phyloP scores from a whole-genome alignment of 2,113 vertebrate species.

The Grammomys surdaster region DNA sequence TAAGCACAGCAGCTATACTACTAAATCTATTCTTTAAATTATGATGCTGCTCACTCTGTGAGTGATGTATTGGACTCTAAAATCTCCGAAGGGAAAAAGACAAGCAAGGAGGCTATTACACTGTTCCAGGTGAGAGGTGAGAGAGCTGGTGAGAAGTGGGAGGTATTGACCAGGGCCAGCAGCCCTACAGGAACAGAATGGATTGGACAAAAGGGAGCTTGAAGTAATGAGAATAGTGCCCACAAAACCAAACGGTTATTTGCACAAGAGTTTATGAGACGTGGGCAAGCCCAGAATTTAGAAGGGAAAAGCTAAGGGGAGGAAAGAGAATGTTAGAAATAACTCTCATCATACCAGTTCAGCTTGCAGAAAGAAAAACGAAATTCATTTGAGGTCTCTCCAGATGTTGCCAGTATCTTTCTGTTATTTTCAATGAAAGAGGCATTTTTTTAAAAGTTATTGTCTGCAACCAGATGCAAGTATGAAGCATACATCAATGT shows the following conservation, averaged over 20 bases:
- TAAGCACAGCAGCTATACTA: slow-evolving; percentile 20
- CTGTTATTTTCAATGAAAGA: slow-evolving; percentile 5
- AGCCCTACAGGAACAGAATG: not conserved
- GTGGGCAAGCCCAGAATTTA: not conserved
- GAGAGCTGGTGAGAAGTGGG: not conserved
- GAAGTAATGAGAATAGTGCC: not conserved
- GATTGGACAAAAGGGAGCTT: not conserved
- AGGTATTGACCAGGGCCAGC: not conserved
- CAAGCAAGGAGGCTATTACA: not conserved
- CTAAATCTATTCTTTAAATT: slow-evolving; percentile 48
- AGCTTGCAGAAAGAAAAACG: not conserved
- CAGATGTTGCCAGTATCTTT: not conserved
- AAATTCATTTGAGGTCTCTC: accelerated
- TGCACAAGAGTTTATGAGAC: not conserved
- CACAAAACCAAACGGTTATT: not conserved
- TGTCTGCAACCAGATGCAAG: not conserved
- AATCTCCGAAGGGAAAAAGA: slow-evolving; percentile 4
- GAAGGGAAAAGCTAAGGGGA: not conserved
- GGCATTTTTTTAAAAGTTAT: not conserved
- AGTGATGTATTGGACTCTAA: slow-evolving; percentile 45
- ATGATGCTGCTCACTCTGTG: not conserved
- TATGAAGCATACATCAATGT: not conserved
- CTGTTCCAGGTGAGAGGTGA: not conserved
- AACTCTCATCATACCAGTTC: not conserved
- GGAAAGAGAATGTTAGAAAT: not conserved